These are phyloP conservation scores for Trichonephila clavata DNA, from an alignment of 1,140 invertebrate genomes.

Conservation along the genomic window DNA sequence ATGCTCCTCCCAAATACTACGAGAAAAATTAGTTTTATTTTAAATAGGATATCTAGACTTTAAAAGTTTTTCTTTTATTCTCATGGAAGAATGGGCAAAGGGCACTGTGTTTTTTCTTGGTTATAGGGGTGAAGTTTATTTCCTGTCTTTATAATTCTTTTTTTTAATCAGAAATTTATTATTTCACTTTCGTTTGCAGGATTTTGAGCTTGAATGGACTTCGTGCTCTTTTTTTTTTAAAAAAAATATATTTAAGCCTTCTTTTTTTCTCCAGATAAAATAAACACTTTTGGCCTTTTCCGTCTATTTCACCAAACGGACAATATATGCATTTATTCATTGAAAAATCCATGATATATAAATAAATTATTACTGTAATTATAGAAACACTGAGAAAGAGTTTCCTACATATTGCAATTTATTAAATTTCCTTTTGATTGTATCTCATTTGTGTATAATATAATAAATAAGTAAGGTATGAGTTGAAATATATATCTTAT, in stretches of 20 bases:
- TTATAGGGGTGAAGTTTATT: not conserved
- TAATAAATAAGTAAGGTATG: no score
- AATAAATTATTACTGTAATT: no score
- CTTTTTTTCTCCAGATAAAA: not conserved
- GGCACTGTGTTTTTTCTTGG: not conserved
- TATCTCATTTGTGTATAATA: no score
- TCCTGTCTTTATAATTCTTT: not conserved
- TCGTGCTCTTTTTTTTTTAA: not conserved
- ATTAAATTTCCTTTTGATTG: no score
- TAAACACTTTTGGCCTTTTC: not conserved
- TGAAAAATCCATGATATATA: no score
- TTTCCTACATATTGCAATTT: no score
- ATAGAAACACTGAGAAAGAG: no score
- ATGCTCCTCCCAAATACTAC: not conserved
- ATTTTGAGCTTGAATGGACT: not conserved
- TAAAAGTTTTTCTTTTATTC: not conserved
- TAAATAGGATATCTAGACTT: slow-evolving; percentile 17
- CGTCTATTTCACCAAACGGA: not conserved
- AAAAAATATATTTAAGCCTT: no score
- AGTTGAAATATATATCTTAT: no score
- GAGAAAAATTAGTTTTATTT: not conserved
- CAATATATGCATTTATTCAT: no score
- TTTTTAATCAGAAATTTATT: not conserved
- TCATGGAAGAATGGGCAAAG: not conserved
- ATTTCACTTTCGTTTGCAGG: not conserved